These are phyloP conservation scores for Ploceus nigricollis DNA, from an alignment of 2,113 vertebrate species.

Conservation along the genomic window DNA sequence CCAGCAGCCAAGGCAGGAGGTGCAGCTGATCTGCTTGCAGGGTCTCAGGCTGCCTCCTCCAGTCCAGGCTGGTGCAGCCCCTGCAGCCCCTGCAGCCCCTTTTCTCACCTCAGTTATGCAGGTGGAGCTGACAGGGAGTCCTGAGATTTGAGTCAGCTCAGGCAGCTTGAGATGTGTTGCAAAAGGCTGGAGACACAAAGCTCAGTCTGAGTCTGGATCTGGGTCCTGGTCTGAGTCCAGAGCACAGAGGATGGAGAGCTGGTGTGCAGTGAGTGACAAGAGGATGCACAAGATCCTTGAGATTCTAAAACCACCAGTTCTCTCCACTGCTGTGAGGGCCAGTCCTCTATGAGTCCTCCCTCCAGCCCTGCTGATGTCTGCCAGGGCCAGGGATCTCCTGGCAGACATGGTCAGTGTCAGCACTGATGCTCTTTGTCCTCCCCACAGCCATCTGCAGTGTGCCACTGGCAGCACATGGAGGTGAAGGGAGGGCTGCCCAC, in stretches of 20 bases:
- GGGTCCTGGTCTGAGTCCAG: neutral
- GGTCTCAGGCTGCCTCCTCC: neutral
- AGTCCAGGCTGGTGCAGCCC: neutral
- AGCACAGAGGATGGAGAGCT: neutral
- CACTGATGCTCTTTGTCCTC: neutral
- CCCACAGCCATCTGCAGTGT: neutral
- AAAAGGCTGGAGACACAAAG: neutral
- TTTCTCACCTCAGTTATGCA: neutral
- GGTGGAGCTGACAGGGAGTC: neutral
- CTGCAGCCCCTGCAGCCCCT: neutral
- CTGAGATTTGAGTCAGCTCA: fast-evolving
- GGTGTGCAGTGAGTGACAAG: neutral
- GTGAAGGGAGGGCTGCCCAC: neutral
- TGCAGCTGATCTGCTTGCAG: neutral
- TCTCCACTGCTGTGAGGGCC: neutral
- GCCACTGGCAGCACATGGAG: neutral
- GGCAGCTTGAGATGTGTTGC: neutral
- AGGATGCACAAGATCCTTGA: neutral
- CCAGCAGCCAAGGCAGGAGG: neutral
- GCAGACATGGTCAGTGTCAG: neutral
- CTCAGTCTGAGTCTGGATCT: neutral
- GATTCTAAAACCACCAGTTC: neutral
- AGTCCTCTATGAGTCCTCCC: neutral
- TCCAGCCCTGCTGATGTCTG: neutral
- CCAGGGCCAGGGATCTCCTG: neutral